Conservation (phyloP, 1,140 invertebrate genomes). For the Atopsyche davidsoni region DNA sequence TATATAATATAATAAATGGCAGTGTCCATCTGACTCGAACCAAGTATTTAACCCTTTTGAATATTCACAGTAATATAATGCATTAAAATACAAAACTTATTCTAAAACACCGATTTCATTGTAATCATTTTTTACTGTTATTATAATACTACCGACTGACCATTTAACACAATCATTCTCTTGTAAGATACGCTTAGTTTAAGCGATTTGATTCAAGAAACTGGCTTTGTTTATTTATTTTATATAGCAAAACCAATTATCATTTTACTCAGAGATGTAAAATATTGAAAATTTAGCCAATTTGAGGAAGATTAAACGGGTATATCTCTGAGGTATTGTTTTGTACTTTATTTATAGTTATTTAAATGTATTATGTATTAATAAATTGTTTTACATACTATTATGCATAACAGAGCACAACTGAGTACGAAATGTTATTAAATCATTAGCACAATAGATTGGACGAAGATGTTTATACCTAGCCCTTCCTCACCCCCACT, state of each 20-base stretch:
- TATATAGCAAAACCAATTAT: conserved; percentile 2
- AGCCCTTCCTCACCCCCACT: no score
- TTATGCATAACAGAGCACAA: conserved; percentile 19
- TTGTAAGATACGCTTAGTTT: conserved; percentile 21
- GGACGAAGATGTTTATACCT: no score
- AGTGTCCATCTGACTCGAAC: neutral
- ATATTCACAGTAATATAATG: conserved; percentile 14
- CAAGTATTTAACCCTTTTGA: neutral
- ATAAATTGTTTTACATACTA: conserved; percentile 7
- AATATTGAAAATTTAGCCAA: neutral
- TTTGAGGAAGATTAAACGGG: neutral
- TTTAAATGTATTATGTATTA: neutral
- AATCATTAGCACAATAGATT: conserved; percentile 3
- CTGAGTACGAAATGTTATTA: conserved; percentile 17
- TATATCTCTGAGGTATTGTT: conserved; percentile 1
- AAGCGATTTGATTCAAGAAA: conserved; percentile 8
- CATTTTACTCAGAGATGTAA: neutral
- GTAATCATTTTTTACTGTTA: neutral
- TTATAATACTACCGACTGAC: conserved; percentile 19
- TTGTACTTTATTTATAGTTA: neutral
- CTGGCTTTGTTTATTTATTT: conserved; percentile 1
- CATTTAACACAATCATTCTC: conserved; percentile 23
- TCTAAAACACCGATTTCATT: conserved; percentile 5
- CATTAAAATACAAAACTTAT: conserved; percentile 18
- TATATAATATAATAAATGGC: neutral